A percentile compares a stretch with the other conserved stretches of the same genome.
Conservation (phyloP, 2,797 vertebrate species). For the Phataginus tricuspis region DNA sequence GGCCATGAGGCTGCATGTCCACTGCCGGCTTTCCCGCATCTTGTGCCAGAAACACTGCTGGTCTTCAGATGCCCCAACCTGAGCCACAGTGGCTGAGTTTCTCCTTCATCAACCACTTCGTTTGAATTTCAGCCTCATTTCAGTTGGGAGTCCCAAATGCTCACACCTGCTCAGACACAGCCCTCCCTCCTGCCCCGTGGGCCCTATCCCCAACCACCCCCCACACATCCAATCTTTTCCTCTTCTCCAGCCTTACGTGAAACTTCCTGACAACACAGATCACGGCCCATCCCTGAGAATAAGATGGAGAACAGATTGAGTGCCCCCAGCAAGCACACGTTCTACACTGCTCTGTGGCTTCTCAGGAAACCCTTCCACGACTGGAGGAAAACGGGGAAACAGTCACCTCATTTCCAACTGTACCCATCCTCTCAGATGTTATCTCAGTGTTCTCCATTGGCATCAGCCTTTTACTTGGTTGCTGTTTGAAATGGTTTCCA, state of each 20-base stretch:
- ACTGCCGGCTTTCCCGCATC: not conserved
- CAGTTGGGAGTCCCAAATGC: not conserved
- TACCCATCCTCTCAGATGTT: slow-evolving; percentile 54
- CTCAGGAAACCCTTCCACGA: not conserved
- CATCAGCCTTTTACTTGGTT: slow-evolving; percentile 75
- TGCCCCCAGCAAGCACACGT: not conserved
- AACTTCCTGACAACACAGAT: not conserved
- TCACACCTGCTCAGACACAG: not conserved
- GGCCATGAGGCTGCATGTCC: not conserved
- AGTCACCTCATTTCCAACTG: slow-evolving; percentile 69
- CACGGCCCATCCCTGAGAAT: slow-evolving; percentile 85
- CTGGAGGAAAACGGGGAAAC: slow-evolving; percentile 33
- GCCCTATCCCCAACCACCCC: not conserved
- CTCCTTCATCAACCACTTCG: not conserved
- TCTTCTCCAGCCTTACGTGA: not conserved
- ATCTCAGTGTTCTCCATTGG: not conserved
- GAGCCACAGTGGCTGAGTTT: fast-evolving
- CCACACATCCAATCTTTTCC: not conserved
- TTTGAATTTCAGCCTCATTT: fast-evolving
- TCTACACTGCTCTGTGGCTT: not conserved
- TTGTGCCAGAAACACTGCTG: fast-evolving
- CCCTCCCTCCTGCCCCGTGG: not conserved
- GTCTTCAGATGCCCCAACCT: not conserved
- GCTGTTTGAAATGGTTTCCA: not conserved
- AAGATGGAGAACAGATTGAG: slow-evolving; percentile 74